A percentile compares a stretch with the other conserved stretches of the same genome.
Conservation (phyloP, 1,140 invertebrate genomes). For the Habropoda laboriosa region DNA sequence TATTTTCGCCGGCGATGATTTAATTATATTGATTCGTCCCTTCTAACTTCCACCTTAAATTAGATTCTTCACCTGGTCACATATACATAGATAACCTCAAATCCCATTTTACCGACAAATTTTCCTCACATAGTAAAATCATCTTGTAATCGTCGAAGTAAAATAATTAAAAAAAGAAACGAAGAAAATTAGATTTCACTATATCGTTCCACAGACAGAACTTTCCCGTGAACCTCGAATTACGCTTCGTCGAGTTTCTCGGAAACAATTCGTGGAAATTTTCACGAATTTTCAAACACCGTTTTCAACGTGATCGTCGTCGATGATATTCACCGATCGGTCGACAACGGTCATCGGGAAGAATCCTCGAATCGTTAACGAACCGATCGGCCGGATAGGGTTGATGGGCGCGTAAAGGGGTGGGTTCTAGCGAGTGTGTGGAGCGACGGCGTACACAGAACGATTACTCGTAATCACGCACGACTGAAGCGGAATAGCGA, state of each 20-base stretch:
- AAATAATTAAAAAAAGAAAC: neutral
- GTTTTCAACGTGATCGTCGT: neutral
- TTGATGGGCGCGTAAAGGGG: no score
- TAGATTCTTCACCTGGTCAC: no score
- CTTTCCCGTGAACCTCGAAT: no score
- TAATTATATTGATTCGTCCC: constrained; percentile 39
- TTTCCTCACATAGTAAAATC: no score
- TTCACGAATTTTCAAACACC: neutral
- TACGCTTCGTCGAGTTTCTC: no score
- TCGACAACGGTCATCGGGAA: neutral
- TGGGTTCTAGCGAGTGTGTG: no score
- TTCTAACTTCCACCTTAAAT: no score
- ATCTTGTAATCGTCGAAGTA: neutral
- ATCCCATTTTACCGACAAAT: no score
- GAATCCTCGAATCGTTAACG: constrained; percentile 7
- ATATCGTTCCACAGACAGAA: no score
- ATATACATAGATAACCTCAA: no score
- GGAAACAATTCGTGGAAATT: neutral
- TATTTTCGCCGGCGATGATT: constrained; percentile 33
- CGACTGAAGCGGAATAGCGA: constrained; percentile 12
- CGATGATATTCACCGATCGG: neutral
- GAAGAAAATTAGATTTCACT: neutral
- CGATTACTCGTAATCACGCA: constrained; percentile 17
- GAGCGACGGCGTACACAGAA: neutral
- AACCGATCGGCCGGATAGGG: no score